Percentiles rank a stretch among this genome's conserved stretches.
These are phyloP conservation scores for Diplolepis rosae DNA, from an alignment of 2,888 invertebrate species.

Conservation along the genomic window DNA sequence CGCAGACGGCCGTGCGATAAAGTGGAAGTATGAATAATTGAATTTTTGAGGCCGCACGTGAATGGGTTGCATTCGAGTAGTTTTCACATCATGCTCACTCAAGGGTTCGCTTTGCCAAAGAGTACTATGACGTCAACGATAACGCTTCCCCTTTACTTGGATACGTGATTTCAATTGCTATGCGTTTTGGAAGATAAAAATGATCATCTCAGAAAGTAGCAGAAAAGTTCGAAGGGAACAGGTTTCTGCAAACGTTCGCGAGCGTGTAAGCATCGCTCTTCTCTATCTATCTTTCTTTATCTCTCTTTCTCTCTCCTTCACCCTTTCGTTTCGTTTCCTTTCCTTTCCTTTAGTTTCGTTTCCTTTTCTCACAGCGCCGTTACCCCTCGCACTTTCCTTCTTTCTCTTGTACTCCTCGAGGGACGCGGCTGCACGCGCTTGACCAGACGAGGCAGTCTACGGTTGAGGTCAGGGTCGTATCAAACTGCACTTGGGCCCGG, in stretches of 20 bases:
- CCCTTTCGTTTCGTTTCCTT: conserved; percentile 33
- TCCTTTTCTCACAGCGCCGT: conserved; percentile 36
- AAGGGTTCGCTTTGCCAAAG: neutral
- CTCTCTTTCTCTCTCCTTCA: conserved; percentile 45
- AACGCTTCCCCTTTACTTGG: neutral
- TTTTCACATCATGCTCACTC: conserved; percentile 1
- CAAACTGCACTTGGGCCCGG: conserved; percentile 2
- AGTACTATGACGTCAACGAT: neutral
- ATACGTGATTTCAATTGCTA: conserved; percentile 10
- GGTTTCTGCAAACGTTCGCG: conserved; percentile 66
- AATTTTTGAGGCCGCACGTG: conserved; percentile 42
- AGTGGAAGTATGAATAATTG: conserved; percentile 48
- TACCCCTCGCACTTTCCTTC: conserved; percentile 44
- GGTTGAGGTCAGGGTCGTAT: conserved; percentile 60
- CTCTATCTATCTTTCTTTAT: conserved; percentile 41
- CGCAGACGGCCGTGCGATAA: conserved; percentile 54
- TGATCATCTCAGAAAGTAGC: conserved; percentile 64
- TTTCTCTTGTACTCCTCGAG: conserved; percentile 28
- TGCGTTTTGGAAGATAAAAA: conserved; percentile 53
- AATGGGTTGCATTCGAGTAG: conserved; percentile 30
- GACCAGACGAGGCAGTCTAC: conserved; percentile 66
- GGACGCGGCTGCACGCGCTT: conserved; percentile 55
- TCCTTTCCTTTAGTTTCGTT: conserved; percentile 46
- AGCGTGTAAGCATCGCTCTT: conserved; percentile 36
- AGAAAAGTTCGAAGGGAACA: conserved; percentile 67